Conservation (phyloP, 1,140 invertebrate species). For the Anadara kagoshimensis region DNA sequence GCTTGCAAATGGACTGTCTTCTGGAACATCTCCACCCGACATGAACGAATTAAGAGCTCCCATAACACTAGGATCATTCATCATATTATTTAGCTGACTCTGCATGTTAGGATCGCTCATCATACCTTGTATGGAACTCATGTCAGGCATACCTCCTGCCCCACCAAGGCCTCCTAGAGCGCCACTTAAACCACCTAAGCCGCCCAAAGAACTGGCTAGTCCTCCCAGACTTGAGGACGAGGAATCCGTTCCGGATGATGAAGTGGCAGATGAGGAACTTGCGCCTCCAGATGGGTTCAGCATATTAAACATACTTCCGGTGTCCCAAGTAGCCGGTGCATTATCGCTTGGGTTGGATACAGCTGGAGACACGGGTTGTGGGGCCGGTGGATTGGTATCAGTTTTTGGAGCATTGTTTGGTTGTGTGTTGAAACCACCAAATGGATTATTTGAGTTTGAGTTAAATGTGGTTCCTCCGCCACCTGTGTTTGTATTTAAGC, state of each 20-base stretch:
- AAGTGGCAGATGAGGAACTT: too few relatives aligned
- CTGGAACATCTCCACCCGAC: conserved; percentile 17
- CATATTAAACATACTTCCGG: neutral
- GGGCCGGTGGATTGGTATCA: neutral
- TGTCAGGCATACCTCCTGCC: conserved; percentile 7
- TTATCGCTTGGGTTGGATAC: neutral
- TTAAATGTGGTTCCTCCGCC: neutral
- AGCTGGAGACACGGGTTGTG: neutral
- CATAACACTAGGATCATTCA: conserved; percentile 20
- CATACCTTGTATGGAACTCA: conserved; percentile 18
- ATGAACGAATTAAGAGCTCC: conserved; percentile 14
- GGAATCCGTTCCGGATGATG: too few relatives aligned
- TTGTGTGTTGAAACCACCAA: neutral
- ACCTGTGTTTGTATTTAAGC: neutral
- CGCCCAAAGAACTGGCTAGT: neutral
- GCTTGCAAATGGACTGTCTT: conserved; percentile 11
- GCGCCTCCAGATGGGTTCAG: too few relatives aligned
- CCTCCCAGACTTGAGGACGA: too few relatives aligned
- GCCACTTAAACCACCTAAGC: neutral
- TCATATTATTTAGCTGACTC: conserved; percentile 12
- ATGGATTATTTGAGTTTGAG: neutral
- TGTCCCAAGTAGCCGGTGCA: neutral
- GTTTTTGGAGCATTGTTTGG: conserved; percentile 1
- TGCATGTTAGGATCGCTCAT: conserved; percentile 18
- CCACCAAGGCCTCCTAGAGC: neutral